phyloP scores from a whole-genome alignment of 2,888 invertebrate genomes.

The Eupithecia centaureata region DNA sequence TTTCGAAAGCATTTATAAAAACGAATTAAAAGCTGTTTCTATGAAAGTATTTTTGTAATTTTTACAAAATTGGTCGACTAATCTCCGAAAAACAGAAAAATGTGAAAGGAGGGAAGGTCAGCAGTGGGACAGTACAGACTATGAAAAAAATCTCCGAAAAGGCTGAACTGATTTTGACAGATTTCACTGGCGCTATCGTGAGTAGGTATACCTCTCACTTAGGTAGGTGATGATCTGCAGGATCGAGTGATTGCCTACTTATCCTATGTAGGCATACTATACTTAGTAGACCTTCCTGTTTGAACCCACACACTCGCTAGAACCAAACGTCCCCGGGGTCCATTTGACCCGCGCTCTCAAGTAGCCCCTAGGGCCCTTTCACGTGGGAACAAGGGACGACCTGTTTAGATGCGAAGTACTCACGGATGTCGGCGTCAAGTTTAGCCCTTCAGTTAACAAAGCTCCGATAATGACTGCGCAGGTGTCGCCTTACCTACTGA shows the following conservation, averaged over 20 bases:
- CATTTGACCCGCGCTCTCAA: conserved; percentile 11
- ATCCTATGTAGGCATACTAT: neutral
- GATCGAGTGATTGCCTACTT: neutral
- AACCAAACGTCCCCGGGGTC: conserved; percentile 23
- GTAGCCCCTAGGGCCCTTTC: conserved; percentile 1
- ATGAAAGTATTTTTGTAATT: too few species aligned
- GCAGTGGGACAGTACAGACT: too few species aligned
- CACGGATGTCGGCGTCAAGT: conserved; percentile 11
- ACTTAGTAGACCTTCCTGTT: neutral
- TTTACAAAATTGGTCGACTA: too few species aligned
- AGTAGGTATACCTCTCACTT: too few species aligned
- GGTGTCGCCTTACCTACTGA: conserved; percentile 3
- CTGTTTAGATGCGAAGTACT: neutral
- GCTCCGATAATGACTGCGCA: neutral
- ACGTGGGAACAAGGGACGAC: conserved; percentile 3
- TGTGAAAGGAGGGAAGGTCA: too few species aligned
- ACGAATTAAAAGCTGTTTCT: too few species aligned
- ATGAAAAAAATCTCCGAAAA: too few species aligned
- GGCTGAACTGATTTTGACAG: neutral
- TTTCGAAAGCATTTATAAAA: too few species aligned
- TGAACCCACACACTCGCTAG: neutral
- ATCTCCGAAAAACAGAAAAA: too few species aligned
- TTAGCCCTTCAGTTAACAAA: conserved; percentile 3
- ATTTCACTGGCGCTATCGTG: neutral
- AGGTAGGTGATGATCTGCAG: too few species aligned